Evolutionary conservation across 1,140 invertebrate species (phyloP).

Genomic region (Galendromus occidentalis): DNA sequence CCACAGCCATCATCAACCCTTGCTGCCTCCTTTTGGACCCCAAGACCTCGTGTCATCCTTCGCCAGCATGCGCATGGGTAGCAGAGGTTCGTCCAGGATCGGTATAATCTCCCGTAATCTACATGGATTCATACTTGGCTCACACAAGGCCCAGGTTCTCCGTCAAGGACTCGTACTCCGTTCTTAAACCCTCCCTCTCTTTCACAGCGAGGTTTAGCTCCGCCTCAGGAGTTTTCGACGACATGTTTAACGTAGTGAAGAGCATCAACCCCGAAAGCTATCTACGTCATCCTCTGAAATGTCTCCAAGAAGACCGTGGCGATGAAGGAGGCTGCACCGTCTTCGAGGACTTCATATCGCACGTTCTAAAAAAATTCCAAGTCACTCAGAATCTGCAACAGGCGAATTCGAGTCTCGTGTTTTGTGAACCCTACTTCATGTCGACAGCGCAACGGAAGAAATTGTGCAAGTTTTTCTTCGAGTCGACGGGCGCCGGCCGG

Average conservation of each 20-base stretch:
- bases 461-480: background rate
- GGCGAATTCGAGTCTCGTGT: background rate
- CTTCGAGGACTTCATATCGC: slow-evolving; percentile 1
- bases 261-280: slow-evolving; percentile 10
- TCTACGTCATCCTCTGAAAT: slow-evolving; percentile 2
- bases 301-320: background rate
- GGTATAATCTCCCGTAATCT: no score
- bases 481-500: background rate
- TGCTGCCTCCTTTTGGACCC: background rate
- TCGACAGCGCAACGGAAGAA: background rate
- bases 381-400: background rate
- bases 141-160: no score
- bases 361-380: slow-evolving; percentile 6
- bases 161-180: background rate
- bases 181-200: background rate
- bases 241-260: background rate
- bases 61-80: background rate
- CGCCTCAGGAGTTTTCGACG: background rate
- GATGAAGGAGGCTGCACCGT: background rate
- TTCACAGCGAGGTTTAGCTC: background rate
- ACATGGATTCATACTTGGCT: no score
- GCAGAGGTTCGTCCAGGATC: background rate
- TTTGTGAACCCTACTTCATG: slow-evolving; percentile 10
- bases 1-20: background rate
- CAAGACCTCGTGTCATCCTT: background rate